These are phyloP conservation scores for Apamea epomidion DNA, from an alignment of 2,888 invertebrate genomes.

Conservation along the genomic window DNA sequence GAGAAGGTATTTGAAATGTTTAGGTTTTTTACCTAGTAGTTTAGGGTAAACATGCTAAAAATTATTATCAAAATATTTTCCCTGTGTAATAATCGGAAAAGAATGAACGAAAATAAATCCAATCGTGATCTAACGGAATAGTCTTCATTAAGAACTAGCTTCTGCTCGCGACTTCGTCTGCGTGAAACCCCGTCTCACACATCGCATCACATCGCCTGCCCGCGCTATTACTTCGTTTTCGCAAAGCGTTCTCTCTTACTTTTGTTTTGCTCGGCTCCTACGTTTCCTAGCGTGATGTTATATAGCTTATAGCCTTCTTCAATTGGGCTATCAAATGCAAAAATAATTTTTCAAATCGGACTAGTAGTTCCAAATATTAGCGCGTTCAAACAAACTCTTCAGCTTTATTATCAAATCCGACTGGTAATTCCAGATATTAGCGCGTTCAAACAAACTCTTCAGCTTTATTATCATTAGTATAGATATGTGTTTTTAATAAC, in stretches of 20 bases:
- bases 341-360: background rate
- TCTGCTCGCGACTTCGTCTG: background rate
- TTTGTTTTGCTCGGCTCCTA: background rate
- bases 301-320: background rate
- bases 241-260: background rate
- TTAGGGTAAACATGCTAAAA: background rate
- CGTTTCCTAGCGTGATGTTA: background rate
- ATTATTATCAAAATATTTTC: conserved; percentile 1
- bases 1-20: background rate
- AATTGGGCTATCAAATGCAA: background rate
- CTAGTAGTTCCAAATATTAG: background rate
- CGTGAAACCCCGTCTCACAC: no score
- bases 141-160: background rate
- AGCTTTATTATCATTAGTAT: background rate
- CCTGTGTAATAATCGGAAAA: background rate
- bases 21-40: background rate
- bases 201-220: background rate
- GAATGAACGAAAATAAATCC: conserved; percentile 12
- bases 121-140: background rate
- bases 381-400: background rate
- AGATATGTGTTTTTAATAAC: background rate
- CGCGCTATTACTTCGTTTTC: background rate
- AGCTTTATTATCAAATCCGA: background rate
- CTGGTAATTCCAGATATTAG: background rate
- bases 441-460: background rate